Base-by-base conservation (phyloP, 2,888 invertebrate genomes). In the Germaria angustata region DNA sequence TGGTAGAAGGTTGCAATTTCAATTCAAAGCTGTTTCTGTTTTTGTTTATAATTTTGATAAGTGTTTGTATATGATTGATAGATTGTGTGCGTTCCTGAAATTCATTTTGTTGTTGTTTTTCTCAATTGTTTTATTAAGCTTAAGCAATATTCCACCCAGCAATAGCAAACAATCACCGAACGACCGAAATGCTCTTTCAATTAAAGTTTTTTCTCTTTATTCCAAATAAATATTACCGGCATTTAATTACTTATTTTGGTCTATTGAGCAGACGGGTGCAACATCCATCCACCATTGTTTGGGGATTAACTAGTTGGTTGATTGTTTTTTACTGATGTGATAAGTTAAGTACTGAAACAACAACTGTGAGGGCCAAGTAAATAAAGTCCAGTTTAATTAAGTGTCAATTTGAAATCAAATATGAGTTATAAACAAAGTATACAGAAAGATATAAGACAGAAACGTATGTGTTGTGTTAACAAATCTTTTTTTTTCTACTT, bases 311-410 rank as follows among this genome's bases (percentile, higher is more conserved):
- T 13, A 17, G 51, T 53, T 44, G 15, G 24, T 44, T 49, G 44
- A 39, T 57, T 65, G 36, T 65, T 66, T 76, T 36, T 9, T 57
- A 24, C 49, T 39, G 49, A 32, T 36, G 20, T 49, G 49, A 49
- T 15, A 39, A 59, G 36, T 57, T 8, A 24, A 55, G 55, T 51
- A 36, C 63, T 24, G 11, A 46, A 68, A 59, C 15, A 61, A 24
- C 41, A 69, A 59, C 28, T 59, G 32, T 8, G 32, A 41, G 32
- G 36, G 36, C 34, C 44, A 55, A 65, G 24, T 53, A 73, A 77
- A 76, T 69, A 76, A 76, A 59, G 41, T 69, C 68, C 17, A 34
- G 34, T 77, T 69, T 77, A 77, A 77, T 68, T 69, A 77, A 69
- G 61, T 69, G 53, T 53, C 77, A 77, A 69, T 61, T 53, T 44